Conservation (phyloP, 2,797 vertebrate genomes). For the Scyliorhinus canicula region DNA sequence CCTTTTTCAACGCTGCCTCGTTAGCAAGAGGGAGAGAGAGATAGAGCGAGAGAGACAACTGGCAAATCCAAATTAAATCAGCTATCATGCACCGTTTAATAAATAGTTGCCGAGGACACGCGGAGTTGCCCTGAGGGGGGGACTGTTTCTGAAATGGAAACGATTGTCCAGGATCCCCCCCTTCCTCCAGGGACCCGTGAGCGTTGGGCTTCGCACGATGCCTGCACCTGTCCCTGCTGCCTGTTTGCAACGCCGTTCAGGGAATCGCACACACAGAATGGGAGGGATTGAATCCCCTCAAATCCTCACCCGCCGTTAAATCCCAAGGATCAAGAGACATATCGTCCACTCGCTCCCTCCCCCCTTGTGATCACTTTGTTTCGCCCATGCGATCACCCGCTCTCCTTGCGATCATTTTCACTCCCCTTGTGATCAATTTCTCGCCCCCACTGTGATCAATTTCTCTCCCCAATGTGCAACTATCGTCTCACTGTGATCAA, state of each 20-base stretch:
- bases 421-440: background rate
- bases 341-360: background rate
- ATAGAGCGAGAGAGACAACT: conserved; percentile 48
- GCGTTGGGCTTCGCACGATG: conserved; percentile 57
- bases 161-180: conserved; percentile 63
- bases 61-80: conserved; percentile 44
- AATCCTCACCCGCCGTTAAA: background rate
- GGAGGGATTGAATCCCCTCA: background rate
- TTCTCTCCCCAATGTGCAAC: no score
- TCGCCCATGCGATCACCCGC: background rate
- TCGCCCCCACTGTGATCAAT: background rate
- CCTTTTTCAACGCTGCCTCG: conserved; percentile 39
- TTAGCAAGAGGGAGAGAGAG: conserved; percentile 47
- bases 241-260: conserved; percentile 44
- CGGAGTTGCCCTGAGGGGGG: conserved; percentile 62
- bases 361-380: background rate
- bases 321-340: background rate
- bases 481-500: background rate
- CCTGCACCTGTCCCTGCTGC: conserved; percentile 55
- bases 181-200: conserved; percentile 54
- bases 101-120: conserved; percentile 69
- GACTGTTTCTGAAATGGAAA: conserved; percentile 77
- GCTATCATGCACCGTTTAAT: conserved; percentile 43
- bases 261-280: background rate
- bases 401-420: background rate